phyloP scores from a whole-genome alignment of 2,888 invertebrate species.

The Drosophila cracens region DNA sequence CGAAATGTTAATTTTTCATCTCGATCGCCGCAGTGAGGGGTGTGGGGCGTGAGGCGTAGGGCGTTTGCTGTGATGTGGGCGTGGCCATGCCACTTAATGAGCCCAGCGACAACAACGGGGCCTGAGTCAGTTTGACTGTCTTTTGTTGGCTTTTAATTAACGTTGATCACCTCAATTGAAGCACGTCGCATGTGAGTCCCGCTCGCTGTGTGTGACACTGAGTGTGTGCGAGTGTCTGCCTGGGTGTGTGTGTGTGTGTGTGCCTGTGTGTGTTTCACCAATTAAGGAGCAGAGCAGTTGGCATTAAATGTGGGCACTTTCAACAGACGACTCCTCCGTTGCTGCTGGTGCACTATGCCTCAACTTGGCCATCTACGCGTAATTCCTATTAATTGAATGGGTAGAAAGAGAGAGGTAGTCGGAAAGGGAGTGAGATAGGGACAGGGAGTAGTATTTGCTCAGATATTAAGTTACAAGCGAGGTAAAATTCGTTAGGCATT shows the following conservation, averaged over 20 bases:
- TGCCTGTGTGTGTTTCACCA: constrained; percentile 54
- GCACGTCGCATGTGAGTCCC: constrained; percentile 70
- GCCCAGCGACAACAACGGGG: constrained; percentile 27
- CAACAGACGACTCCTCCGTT: constrained; percentile 12
- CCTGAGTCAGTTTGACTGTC: constrained; percentile 48
- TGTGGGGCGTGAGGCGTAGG: constrained; percentile 11
- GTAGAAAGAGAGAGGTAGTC: constrained; percentile 22
- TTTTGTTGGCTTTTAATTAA: constrained; percentile 82
- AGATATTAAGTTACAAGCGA: constrained; percentile 70
- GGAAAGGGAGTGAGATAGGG: neutral
- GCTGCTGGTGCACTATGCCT: constrained; percentile 66
- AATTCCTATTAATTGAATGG: constrained; percentile 77
- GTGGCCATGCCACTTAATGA: constrained; percentile 55
- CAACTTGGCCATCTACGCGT: constrained; percentile 66
- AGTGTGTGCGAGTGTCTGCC: neutral
- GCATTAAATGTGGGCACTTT: constrained; percentile 74
- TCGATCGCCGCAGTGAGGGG: constrained; percentile 50
- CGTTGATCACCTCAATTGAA: constrained; percentile 84
- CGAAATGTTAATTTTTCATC: constrained; percentile 81
- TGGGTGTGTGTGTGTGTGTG: neutral
- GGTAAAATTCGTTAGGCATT: constrained; percentile 45
- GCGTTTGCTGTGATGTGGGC: constrained; percentile 32
- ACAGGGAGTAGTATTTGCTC: constrained; percentile 33
- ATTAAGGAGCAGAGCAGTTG: constrained; percentile 76
- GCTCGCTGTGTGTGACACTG: constrained; percentile 11